phyloP scores from a whole-genome alignment of 2,113 vertebrate species.

The Rhodinocichla rosea region DNA sequence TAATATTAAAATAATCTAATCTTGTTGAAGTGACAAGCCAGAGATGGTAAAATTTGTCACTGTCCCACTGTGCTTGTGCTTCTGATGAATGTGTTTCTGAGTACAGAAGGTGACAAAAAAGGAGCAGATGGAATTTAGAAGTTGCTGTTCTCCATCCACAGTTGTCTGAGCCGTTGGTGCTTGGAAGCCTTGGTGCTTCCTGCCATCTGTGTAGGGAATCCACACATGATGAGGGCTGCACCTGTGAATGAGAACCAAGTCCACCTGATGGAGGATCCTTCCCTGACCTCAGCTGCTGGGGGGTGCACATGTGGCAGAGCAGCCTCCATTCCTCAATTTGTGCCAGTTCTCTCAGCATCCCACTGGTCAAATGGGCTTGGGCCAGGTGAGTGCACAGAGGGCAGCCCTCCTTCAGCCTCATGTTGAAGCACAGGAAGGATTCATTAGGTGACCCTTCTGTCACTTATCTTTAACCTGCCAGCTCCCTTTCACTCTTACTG shows the following conservation, averaged over 20 bases:
- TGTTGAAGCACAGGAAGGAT: not conserved
- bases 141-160: slow-evolving; percentile 17
- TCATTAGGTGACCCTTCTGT: not conserved
- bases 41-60: slow-evolving; percentile 46
- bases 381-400: not conserved
- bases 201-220: slow-evolving; percentile 33
- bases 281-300: not conserved
- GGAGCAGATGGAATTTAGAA: slow-evolving; percentile 39
- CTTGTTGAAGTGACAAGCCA: slow-evolving; percentile 32
- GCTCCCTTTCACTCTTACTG: not conserved
- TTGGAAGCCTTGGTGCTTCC: slow-evolving; percentile 33
- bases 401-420: not conserved
- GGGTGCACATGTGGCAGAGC: rapidly evolving
- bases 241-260: not conserved
- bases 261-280: not conserved
- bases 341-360: not conserved
- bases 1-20: slow-evolving; percentile 69
- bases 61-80: slow-evolving; percentile 20
- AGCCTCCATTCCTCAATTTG: not conserved
- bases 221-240: not conserved
- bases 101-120: slow-evolving; percentile 13
- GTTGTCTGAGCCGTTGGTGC: slow-evolving; percentile 46
- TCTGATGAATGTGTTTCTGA: slow-evolving; percentile 20
- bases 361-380: not conserved
- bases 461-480: not conserved